Conservation (phyloP, 2,888 invertebrate genomes). For the Drosophila kanekoi region DNA sequence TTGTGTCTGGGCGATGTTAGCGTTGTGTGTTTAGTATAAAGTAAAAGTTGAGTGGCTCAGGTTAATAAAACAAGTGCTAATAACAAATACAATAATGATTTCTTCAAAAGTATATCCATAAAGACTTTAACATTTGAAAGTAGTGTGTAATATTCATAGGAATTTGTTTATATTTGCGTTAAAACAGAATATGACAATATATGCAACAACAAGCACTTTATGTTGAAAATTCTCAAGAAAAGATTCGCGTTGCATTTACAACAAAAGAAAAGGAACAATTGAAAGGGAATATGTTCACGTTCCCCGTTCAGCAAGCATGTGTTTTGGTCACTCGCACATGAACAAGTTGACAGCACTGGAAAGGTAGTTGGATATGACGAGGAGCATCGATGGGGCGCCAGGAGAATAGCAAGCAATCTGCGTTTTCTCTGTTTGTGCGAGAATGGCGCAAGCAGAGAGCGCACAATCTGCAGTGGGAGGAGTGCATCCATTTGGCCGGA, state of each 20-base stretch:
- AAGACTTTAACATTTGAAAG: too few species aligned
- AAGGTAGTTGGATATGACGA: too few species aligned
- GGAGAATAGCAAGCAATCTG: background rate
- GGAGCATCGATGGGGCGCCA: background rate
- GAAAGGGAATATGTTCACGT: background rate
- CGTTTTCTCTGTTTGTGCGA: slow-evolving; percentile 1
- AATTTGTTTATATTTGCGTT: too few species aligned
- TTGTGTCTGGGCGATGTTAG: too few species aligned
- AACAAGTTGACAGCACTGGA: background rate
- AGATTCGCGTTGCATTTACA: background rate
- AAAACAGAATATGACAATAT: background rate
- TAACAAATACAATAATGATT: too few species aligned
- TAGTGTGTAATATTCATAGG: too few species aligned
- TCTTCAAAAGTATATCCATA: too few species aligned
- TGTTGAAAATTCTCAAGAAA: too few species aligned
- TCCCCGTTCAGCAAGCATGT: too few species aligned
- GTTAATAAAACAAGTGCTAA: too few species aligned
- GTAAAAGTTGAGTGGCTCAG: too few species aligned
- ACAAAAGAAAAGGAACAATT: background rate
- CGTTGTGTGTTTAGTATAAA: too few species aligned
- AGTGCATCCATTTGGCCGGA: background rate
- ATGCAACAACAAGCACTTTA: background rate
- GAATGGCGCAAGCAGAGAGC: slow-evolving; percentile 15
- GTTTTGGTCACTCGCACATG: background rate
- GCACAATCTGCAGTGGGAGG: background rate